Percentiles rank a stretch among this genome's conserved stretches.
phyloP scores from a whole-genome alignment of 35 echinoderm and acorn worm genomes.

The Strongylocentrotus purpuratus region DNA sequence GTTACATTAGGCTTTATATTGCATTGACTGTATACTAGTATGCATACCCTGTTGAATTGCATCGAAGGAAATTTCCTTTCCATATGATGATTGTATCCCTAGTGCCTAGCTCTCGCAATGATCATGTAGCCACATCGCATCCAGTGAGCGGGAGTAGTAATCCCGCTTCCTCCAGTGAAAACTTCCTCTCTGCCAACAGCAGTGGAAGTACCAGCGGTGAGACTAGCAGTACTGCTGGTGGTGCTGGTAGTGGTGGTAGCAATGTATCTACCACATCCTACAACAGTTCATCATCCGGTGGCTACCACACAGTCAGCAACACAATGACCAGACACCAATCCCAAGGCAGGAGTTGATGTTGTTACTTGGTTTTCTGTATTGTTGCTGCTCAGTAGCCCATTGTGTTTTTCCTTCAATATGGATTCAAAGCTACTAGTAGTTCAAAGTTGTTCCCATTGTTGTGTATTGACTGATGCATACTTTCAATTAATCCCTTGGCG shows the following conservation, averaged over 20 bases:
- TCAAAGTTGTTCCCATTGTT: not conserved
- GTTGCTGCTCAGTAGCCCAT: not conserved
- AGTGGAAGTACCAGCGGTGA: not conserved
- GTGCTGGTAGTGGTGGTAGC: conserved; percentile 15
- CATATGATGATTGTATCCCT: not conserved
- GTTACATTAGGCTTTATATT: not conserved
- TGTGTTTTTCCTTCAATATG: not conserved
- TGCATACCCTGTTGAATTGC: not conserved
- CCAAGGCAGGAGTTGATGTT: conserved; percentile 44
- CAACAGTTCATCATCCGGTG: conserved; percentile 14
- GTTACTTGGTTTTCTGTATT: not conserved
- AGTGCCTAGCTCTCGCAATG: conserved; percentile 16
- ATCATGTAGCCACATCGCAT: not conserved
- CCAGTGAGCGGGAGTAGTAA: not conserved
- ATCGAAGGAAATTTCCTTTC: not conserved
- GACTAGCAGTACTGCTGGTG: not conserved
- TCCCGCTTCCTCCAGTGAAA: not conserved
- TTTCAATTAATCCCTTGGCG: no score
- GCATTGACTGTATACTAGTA: not conserved
- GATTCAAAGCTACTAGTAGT: not conserved
- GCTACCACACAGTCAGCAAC: conserved; percentile 30
- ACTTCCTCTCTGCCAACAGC: conserved; percentile 3
- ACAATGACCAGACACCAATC: not conserved
- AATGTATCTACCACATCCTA: conserved; percentile 12
- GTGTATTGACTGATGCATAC: not conserved